Base-by-base conservation (phyloP, 1,140 invertebrate genomes). In the Pissodes strobi region DNA sequence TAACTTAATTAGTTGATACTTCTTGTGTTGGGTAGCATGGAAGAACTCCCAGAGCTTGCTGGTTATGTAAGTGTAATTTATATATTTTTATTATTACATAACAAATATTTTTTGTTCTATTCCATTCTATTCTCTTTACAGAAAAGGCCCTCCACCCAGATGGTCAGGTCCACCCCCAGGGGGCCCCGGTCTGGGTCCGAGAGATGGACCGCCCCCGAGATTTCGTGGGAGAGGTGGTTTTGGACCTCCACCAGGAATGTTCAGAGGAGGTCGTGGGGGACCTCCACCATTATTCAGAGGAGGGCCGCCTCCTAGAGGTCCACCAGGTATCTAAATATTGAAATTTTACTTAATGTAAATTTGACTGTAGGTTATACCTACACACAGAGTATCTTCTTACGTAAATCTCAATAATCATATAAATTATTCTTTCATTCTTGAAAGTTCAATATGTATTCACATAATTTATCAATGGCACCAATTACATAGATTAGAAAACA, bases 171-270 rank as follows among this genome's bases (percentile, higher is more conserved):
- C 45, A 51, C 43, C 13, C 21, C 38, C 53, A 30, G 53, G 53
- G 18, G 80, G 82, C 3, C 68, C 70, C 49, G 49, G n/a, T n/a
- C n/a, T n/a, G n/a, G 58, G 62, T 17, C 51, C 59, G 12, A 57
- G 53, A 27, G 67, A 72, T 22, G 70, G 81, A 53, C 76, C 79
- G 0, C 79, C 81, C 65, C 83, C 85, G 66, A 80, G 87, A 45
- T 88, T 87, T 72, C 76, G 87, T 55, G 86, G 86, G 19, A 79
- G 87, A 69, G 87, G 87, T n/a, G 87, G 87, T 18, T 87, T 86
- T 74, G 86, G 86, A 9, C 86, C 86, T 1, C 86, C 86, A 0
- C 82, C 82, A 13, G 86, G 86, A 80, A 80, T 81, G 46, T 79
- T 82, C 53, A 80, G 78, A 60, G 76, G 80, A 13, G 61, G 53